A percentile compares a stretch with the other conserved stretches of the same genome.
These are phyloP conservation scores for Lontra canadensis DNA, from an alignment of 2,113 vertebrate species.

Conservation along the genomic window DNA sequence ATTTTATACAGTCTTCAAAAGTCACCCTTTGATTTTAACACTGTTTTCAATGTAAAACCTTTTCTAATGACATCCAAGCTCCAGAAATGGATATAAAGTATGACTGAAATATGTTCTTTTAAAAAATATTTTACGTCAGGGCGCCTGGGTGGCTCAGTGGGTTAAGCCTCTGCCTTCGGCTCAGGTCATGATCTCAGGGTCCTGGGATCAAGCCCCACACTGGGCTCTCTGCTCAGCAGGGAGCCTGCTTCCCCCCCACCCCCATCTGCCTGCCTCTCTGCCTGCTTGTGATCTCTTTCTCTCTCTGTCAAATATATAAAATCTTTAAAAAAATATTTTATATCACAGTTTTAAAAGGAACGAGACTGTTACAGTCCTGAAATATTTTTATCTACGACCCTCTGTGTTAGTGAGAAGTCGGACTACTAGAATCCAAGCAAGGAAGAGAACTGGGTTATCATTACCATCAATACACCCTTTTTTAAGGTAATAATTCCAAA, in stretches of 20 bases:
- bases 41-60: slow-evolving; percentile 22
- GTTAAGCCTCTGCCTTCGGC: no score
- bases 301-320: no score
- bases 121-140: not conserved
- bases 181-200: no score
- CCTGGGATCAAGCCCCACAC: no score
- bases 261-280: no score
- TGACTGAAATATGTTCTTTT: not conserved
- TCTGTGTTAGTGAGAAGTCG: not conserved
- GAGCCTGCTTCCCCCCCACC: no score
- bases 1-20: slow-evolving; percentile 26
- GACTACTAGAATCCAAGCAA: not conserved
- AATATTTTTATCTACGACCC: slow-evolving; percentile 5
- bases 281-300: no score
- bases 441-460: not conserved
- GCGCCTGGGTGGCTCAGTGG: no score
- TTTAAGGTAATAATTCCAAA: not conserved
- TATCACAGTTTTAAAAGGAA: not conserved
- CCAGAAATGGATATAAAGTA: slow-evolving; percentile 14
- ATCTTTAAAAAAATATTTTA: not conserved
- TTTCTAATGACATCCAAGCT: not conserved
- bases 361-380: not conserved
- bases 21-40: not conserved
- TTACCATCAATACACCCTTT: not conserved
- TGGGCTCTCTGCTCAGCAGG: no score